Percentiles rank a stretch among this genome's conserved stretches.
phyloP scores from a whole-genome alignment of 2,113 vertebrate genomes.

The Silurus asotus region DNA sequence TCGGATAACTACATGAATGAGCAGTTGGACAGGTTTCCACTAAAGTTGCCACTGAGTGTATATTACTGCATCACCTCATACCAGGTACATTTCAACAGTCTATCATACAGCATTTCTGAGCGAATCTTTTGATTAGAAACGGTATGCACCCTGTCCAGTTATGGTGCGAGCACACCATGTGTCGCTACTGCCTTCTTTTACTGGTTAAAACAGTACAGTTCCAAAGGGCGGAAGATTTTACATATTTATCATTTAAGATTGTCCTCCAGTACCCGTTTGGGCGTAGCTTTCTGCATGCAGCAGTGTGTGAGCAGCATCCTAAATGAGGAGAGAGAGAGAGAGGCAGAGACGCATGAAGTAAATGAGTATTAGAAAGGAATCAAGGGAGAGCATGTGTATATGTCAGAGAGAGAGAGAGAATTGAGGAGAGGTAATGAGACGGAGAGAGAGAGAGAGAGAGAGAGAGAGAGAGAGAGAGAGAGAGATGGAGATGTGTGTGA shows the following conservation, averaged over 20 bases:
- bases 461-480: slow-evolving; percentile 54
- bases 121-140: background rate
- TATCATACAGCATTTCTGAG: background rate
- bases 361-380: slow-evolving; percentile 32
- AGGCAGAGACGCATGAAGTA: slow-evolving; percentile 15
- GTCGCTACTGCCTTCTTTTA: slow-evolving; percentile 43
- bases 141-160: slow-evolving; percentile 2
- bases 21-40: background rate
- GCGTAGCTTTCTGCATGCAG: slow-evolving; percentile 71
- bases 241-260: slow-evolving; percentile 69
- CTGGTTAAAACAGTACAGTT: slow-evolving; percentile 25
- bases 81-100: background rate
- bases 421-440: slow-evolving; percentile 38
- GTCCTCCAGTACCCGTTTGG: slow-evolving; percentile 60
- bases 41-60: background rate
- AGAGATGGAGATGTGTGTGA: slow-evolving; percentile 32
- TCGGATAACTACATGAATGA: background rate
- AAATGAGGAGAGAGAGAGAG: slow-evolving; percentile 63
- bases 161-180: background rate
- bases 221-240: slow-evolving; percentile 44
- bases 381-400: slow-evolving; percentile 25
- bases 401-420: slow-evolving; percentile 24
- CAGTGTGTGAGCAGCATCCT: slow-evolving; percentile 73
- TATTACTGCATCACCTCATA: background rate
- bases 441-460: slow-evolving; percentile 27